Evolutionary conservation across 2,113 vertebrate species (phyloP).

Genomic region (Equus quagga): DNA sequence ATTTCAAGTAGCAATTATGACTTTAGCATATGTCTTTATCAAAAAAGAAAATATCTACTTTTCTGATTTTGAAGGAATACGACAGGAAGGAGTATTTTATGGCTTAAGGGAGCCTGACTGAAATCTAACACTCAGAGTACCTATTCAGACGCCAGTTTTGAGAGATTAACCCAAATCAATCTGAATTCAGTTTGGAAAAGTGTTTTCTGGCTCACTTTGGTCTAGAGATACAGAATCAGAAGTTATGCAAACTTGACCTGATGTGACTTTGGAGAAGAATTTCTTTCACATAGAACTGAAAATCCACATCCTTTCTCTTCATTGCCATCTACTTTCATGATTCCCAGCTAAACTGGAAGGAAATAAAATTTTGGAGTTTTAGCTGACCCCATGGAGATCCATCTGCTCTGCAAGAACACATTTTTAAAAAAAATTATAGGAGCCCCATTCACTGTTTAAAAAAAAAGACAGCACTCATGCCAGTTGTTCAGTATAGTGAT

Average conservation of each 20-base stretch:
- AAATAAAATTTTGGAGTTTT: neutral
- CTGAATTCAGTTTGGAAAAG: slow-evolving; percentile 7
- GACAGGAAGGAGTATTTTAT: neutral
- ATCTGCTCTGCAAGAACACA: neutral
- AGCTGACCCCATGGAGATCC: neutral
- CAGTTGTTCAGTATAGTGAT: neutral
- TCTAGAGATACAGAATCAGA: neutral
- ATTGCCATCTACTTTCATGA: neutral
- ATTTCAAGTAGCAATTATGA: slow-evolving; percentile 41
- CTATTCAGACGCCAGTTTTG: neutral
- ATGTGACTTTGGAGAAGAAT: neutral
- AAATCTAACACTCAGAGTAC: neutral
- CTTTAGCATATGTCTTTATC: slow-evolving; percentile 20
- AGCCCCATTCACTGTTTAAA: neutral
- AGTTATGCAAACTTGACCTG: neutral
- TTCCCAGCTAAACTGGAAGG: neutral
- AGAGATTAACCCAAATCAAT: neutral
- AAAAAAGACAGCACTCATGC: neutral
- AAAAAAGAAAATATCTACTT: slow-evolving; percentile 37
- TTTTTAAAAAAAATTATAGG: neutral
- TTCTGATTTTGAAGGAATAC: neutral
- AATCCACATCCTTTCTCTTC: neutral
- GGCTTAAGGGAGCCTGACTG: neutral
- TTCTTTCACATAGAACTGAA: neutral
- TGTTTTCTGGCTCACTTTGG: neutral